Evolutionary conservation across 30 jellyfish, hydroid and myxozoan genomes (phyloP), one percentile per base, ranked within the genome.

Genomic region (Clytia hemisphaerica): DNA sequence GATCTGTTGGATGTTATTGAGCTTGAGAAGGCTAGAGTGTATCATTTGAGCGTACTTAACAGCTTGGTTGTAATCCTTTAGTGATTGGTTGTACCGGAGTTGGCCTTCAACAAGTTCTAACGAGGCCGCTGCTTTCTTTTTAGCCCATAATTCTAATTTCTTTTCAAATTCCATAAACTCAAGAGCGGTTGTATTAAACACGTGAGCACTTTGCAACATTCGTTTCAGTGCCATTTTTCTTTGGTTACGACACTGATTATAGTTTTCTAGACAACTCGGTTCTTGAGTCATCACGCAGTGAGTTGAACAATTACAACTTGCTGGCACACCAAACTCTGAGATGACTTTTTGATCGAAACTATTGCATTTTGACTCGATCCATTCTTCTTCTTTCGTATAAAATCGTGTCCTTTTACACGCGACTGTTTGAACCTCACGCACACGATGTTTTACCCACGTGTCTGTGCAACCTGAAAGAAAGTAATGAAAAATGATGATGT

Each of bases 401-500:
- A 61, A 30, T 28, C 75, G 21, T 5, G 19, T 5, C 29, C 36
- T 61, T 37, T 61, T 34, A 37, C 75, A 61, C 6, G 75, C 67
- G 36, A 37, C 29, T 4, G 62, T 37, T 6, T n/a, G 67, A 9
- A 31, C 15, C 75, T 61, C 1, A 22, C 36, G 31, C 31, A 16
- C 65, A 30, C n/a, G 31, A 24, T 29, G 28, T 10, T 37, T 61
- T 61, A 19, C 63, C 65, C 63, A 61, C 22, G 75, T 61, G 29
- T 61, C 75, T 36, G 31, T 65, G 36, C 75, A 61, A 4, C 75
- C 75, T n/a, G n/a, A n/a, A n/a, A n/a, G n/a, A n/a, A n/a, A n/a
- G n/a, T n/a, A n/a, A n/a, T n/a, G n/a, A n/a, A n/a, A n/a, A n/a
- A n/a, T n/a, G n/a, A n/a, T n/a, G n/a, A n/a, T n/a, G n/a, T n/a